Conservation (phyloP, 1,140 invertebrate genomes). For the Heliconius hewitsoni region DNA sequence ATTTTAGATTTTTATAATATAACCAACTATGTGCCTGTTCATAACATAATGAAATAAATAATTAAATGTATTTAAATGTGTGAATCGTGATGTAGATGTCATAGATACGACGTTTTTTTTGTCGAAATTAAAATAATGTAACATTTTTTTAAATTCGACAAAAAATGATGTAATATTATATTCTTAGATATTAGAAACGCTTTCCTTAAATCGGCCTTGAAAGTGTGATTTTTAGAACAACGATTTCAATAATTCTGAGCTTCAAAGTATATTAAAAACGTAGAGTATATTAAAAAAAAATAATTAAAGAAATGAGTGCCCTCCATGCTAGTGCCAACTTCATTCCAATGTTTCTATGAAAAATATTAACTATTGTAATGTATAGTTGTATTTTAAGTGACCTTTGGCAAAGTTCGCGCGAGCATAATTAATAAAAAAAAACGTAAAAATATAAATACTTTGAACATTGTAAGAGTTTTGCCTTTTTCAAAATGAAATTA, state of each 20-base stretch:
- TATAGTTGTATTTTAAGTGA: slow-evolving; percentile 40
- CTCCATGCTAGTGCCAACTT: slow-evolving; percentile 73
- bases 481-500: slow-evolving; percentile 2
- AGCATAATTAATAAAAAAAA: slow-evolving; percentile 15
- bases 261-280: slow-evolving; percentile 47
- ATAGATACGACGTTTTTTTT: neutral
- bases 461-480: neutral
- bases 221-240: slow-evolving; percentile 18
- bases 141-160: neutral
- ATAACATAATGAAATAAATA: slow-evolving; percentile 29
- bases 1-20: slow-evolving; percentile 36
- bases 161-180: neutral
- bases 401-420: slow-evolving; percentile 32
- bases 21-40: slow-evolving; percentile 59
- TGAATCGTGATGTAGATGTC: slow-evolving; percentile 38
- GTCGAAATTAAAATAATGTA: neutral
- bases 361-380: slow-evolving; percentile 36
- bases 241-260: slow-evolving; percentile 54
- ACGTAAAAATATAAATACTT: neutral
- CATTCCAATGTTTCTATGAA: slow-evolving; percentile 53
- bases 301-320: slow-evolving; percentile 55
- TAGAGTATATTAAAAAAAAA: slow-evolving; percentile 43
- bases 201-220: slow-evolving; percentile 6
- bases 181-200: neutral
- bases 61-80: slow-evolving; percentile 34